Evolutionary conservation across 2,797 vertebrate genomes (phyloP).

Genomic region (Pyrrhura leucotis): DNA sequence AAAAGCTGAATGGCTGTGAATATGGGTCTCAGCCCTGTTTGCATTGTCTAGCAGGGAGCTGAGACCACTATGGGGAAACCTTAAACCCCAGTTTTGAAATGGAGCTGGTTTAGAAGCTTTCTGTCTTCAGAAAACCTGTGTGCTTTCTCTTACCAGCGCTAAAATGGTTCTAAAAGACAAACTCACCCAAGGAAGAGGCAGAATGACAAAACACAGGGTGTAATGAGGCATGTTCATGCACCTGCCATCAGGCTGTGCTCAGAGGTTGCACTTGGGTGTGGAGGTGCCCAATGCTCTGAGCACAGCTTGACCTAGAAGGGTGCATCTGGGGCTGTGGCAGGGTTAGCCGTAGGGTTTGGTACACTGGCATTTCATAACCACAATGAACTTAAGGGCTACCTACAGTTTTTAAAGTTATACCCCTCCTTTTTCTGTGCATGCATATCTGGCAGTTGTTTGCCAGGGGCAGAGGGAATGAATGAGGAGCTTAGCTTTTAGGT

Average conservation of each 20-base stretch:
- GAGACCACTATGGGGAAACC: not conserved
- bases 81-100: not conserved
- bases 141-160: not conserved
- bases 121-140: not conserved
- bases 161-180: not conserved
- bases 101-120: not conserved
- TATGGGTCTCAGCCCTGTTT: not conserved
- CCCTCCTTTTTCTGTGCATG: not conserved
- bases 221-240: not conserved
- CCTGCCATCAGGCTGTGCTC: rapidly evolving
- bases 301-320: not conserved
- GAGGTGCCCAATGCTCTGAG: not conserved
- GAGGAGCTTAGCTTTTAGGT: not conserved
- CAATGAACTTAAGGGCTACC: not conserved
- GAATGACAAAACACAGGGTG: rapidly evolving
- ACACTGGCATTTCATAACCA: rapidly evolving
- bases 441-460: not conserved
- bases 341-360: not conserved
- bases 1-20: rapidly evolving
- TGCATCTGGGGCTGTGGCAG: not conserved
- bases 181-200: not conserved
- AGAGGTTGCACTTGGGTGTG: not conserved
- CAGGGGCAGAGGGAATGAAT: not conserved
- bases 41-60: not conserved
- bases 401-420: not conserved